A percentile compares a stretch with the other conserved stretches of the same genome.
Evolutionary conservation across 23 tunicate genomes (phyloP).

Genomic region (Halocynthia aurantium): DNA sequence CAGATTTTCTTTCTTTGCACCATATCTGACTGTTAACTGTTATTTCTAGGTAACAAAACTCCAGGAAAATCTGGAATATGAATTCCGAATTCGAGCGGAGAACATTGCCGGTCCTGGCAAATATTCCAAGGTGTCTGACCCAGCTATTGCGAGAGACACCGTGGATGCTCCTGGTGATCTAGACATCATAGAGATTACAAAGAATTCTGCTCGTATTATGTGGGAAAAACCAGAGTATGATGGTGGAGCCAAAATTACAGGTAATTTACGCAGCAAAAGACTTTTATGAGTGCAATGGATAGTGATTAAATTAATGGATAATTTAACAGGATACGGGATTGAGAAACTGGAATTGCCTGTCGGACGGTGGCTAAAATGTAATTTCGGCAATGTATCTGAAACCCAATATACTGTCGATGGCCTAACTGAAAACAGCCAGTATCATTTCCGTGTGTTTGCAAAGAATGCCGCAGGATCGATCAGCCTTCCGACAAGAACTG

Average conservation of each 20-base stretch:
- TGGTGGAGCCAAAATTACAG: conserved; percentile 32
- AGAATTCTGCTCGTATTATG: neutral
- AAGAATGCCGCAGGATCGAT: conserved; percentile 84
- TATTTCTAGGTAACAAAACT: conserved; percentile 35
- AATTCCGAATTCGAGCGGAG: conserved; percentile 85
- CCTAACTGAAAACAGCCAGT: conserved; percentile 49
- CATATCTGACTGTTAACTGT: neutral
- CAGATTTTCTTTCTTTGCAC: neutral
- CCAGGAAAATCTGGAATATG: conserved; percentile 74
- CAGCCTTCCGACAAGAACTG: conserved; percentile 33
- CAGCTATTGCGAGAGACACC: conserved; percentile 67
- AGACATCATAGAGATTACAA: conserved; percentile 14
- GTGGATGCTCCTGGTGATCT: conserved; percentile 54
- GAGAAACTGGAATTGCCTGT: conserved; percentile 59
- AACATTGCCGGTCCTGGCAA: conserved; percentile 88
- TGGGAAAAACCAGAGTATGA: conserved; percentile 45
- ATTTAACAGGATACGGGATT: conserved; percentile 57
- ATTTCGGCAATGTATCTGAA: conserved; percentile 62
- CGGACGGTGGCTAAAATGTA: conserved; percentile 87
- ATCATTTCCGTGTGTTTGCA: conserved; percentile 75
- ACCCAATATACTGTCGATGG: conserved; percentile 50
- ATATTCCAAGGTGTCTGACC: conserved; percentile 64
- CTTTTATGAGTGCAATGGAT: neutral
- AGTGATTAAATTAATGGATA: neutral
- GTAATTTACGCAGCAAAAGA: neutral